A percentile compares a stretch with the other conserved stretches of the same genome.
phyloP scores from a whole-genome alignment of 2,888 invertebrate genomes.

The Criorhina ranunculi region DNA sequence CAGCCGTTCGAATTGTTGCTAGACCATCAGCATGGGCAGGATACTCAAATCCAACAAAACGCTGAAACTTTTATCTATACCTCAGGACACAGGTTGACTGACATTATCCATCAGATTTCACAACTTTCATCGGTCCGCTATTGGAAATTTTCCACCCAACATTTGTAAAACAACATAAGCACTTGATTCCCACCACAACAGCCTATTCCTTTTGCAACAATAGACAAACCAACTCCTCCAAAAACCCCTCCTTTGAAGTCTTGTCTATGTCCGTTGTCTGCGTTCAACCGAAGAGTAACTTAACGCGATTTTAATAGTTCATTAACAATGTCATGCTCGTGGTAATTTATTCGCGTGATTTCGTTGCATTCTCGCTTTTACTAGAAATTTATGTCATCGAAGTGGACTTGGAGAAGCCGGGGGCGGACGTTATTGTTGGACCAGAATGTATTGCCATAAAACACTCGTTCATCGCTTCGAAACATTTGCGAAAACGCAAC shows the following conservation, averaged over 20 bases:
- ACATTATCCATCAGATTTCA: too few species aligned
- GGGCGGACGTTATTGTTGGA: slow-evolving; percentile 9
- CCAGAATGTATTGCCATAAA: slow-evolving; percentile 57
- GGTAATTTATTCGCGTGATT: slow-evolving; percentile 75
- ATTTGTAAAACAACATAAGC: too few species aligned
- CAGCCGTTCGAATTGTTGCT: too few species aligned
- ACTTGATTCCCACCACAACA: neutral
- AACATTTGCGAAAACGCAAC: slow-evolving; percentile 50
- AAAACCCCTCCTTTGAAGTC: slow-evolving; percentile 1
- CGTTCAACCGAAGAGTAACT: slow-evolving; percentile 60
- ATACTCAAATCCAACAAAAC: too few species aligned
- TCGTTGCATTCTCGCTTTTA: slow-evolving; percentile 75
- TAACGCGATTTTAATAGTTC: slow-evolving; percentile 76
- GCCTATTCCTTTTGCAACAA: neutral
- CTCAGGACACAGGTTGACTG: too few species aligned
- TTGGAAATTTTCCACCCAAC: too few species aligned
- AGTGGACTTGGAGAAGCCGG: slow-evolving; percentile 16
- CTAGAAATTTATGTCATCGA: slow-evolving; percentile 62
- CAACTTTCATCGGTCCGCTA: too few species aligned
- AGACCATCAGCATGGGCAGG: too few species aligned
- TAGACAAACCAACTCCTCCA: neutral
- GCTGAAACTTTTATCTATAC: too few species aligned
- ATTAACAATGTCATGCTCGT: slow-evolving; percentile 75
- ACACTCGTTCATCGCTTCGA: slow-evolving; percentile 49
- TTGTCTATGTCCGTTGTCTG: slow-evolving; percentile 54